Conservation (phyloP, 2,797 vertebrate species). For the Hafferia zeledoni region DNA sequence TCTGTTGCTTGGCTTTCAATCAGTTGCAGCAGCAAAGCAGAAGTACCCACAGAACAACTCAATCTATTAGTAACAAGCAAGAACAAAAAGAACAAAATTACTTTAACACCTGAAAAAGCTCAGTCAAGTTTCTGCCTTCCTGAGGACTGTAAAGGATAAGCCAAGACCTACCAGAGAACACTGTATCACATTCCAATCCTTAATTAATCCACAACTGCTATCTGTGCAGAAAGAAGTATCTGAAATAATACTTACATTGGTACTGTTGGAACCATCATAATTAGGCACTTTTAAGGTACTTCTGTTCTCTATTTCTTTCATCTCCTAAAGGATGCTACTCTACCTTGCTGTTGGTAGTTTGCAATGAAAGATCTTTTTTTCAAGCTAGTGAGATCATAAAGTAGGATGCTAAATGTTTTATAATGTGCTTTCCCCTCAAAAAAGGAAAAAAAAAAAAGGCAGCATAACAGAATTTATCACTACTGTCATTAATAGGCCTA, state of each 20-base stretch:
- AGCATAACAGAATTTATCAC: neutral
- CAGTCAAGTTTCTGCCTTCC: neutral
- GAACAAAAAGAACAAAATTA: neutral
- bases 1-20: neutral
- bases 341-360: neutral
- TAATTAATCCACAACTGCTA: neutral
- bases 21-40: neutral
- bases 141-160: neutral
- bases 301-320: neutral
- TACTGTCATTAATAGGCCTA: neutral
- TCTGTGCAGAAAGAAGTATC: neutral
- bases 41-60: neutral
- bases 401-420: neutral
- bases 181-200: neutral
- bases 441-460: no score
- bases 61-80: neutral
- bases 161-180: neutral
- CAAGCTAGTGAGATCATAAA: neutral
- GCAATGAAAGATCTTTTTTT: neutral
- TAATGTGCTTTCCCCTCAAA: neutral
- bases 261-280: neutral
- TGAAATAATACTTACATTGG: neutral
- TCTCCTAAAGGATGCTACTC: neutral
- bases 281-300: neutral
- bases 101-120: neutral